A percentile compares a stretch with the other conserved stretches of the same genome.
These are phyloP conservation scores for Spodoptera exigua DNA, from an alignment of 2,888 invertebrate species.

Conservation along the genomic window DNA sequence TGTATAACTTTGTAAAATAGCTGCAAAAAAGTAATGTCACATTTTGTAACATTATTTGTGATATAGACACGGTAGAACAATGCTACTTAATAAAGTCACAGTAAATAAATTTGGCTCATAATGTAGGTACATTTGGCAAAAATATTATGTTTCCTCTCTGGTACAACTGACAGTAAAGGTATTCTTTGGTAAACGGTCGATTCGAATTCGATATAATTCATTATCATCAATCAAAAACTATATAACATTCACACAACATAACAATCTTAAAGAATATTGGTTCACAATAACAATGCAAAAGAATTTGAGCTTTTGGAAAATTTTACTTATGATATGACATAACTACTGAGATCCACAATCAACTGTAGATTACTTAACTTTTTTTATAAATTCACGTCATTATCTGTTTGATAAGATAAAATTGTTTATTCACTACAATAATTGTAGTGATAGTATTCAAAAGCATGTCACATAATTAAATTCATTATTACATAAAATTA, in stretches of 20 bases:
- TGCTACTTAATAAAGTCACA: conserved; percentile 35
- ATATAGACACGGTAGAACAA: conserved; percentile 37
- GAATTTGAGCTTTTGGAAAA: conserved; percentile 63
- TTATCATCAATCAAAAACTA: conserved; percentile 45
- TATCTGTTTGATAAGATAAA: conserved; percentile 5
- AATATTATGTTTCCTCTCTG: conserved; percentile 1
- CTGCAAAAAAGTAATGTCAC: conserved; percentile 22
- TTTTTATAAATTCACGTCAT: conserved; percentile 21
- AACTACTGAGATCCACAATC: conserved; percentile 88
- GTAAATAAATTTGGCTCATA: conserved; percentile 54
- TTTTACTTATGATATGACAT: conserved; percentile 77
- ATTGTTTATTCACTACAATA: no score
- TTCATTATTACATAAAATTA: no score
- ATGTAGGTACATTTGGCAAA: conserved; percentile 52
- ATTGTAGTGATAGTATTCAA: no score
- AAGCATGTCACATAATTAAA: no score
- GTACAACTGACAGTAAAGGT: conserved; percentile 29
- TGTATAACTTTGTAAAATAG: conserved; percentile 22
- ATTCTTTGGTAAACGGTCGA: conserved; percentile 56
- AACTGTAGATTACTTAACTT: conserved; percentile 86
- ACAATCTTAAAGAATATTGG: conserved; percentile 83
- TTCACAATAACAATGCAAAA: conserved; percentile 66
- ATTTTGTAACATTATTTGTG: conserved; percentile 24
- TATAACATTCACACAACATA: conserved; percentile 68
- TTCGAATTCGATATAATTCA: conserved; percentile 36